A percentile compares a stretch with the other conserved stretches of the same genome.
Evolutionary conservation across 35 echinoderm and acorn worm species (phyloP).

Genomic region (Chiridota heheva): DNA sequence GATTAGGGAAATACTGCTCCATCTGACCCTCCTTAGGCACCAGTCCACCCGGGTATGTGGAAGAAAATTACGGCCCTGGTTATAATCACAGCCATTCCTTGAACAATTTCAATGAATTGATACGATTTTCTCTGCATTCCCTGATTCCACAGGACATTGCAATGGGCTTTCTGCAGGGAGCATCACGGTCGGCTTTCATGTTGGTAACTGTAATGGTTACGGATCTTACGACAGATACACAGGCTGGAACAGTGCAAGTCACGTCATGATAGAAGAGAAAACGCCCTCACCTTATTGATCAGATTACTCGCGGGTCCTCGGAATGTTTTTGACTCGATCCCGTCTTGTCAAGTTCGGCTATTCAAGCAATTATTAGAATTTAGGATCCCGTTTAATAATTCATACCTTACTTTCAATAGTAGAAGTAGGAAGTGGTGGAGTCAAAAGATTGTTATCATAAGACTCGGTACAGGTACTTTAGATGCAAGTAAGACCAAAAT

Average conservation of each 20-base stretch:
- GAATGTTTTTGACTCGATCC: too few species aligned
- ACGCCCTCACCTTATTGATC: conserved; percentile 72
- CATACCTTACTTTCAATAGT: too few species aligned
- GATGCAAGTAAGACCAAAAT: too few species aligned
- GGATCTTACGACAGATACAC: conserved; percentile 75
- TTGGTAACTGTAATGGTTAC: conserved; percentile 74
- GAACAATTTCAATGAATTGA: background rate
- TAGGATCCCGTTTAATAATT: too few species aligned
- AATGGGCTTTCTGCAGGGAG: conserved; percentile 58
- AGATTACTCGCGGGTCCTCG: too few species aligned
- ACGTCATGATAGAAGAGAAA: conserved; percentile 78
- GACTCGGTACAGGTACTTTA: too few species aligned
- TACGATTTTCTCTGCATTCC: background rate
- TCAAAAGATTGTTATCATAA: too few species aligned
- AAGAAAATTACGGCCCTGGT: background rate
- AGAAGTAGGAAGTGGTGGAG: too few species aligned
- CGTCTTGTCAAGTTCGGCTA: too few species aligned
- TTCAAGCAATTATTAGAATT: too few species aligned
- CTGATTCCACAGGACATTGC: conserved; percentile 57
- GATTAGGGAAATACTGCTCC: background rate
- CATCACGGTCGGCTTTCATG: conserved; percentile 47
- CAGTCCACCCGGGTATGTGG: background rate
- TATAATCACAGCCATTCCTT: background rate
- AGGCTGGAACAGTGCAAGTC: conserved; percentile 68
- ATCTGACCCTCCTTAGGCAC: background rate